phyloP scores from a whole-genome alignment of 2,113 vertebrate species.

The Pelmatolapia mariae region DNA sequence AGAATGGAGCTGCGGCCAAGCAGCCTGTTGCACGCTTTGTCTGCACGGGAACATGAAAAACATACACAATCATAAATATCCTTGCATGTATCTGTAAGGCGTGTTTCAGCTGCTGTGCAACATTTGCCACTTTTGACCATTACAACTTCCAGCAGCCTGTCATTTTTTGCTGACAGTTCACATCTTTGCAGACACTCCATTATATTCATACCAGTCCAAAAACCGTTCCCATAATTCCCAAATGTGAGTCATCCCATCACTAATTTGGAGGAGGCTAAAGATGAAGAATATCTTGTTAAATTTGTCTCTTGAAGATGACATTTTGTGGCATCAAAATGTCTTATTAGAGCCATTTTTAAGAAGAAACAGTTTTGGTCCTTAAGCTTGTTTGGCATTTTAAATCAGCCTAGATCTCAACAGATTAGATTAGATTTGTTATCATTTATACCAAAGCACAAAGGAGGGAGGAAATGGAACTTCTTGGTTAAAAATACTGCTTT shows the following conservation, averaged over 20 bases:
- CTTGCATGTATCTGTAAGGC: background rate
- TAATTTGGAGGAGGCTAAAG: background rate
- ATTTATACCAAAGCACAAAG: background rate
- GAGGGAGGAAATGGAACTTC: background rate
- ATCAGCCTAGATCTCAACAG: background rate
- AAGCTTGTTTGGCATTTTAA: background rate
- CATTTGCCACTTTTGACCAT: background rate
- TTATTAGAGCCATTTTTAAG: background rate
- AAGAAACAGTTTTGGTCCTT: background rate
- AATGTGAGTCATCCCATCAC: background rate
- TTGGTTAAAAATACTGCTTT: background rate
- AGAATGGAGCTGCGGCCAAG: conserved; percentile 34
- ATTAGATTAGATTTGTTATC: background rate
- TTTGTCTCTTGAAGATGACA: background rate
- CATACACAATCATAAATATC: background rate
- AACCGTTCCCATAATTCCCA: background rate
- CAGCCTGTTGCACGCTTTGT: conserved; percentile 36
- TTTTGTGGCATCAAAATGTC: background rate
- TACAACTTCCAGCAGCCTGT: background rate
- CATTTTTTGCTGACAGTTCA: background rate
- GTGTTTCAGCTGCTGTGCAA: background rate
- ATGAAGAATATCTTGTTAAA: background rate
- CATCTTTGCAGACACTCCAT: background rate
- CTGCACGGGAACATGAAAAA: background rate
- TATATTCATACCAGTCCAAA: background rate